A percentile compares a stretch with the other conserved stretches of the same genome.
These are phyloP conservation scores for Sebastolobus altivelis DNA, from an alignment of 2,797 vertebrate species.

Conservation along the genomic window DNA sequence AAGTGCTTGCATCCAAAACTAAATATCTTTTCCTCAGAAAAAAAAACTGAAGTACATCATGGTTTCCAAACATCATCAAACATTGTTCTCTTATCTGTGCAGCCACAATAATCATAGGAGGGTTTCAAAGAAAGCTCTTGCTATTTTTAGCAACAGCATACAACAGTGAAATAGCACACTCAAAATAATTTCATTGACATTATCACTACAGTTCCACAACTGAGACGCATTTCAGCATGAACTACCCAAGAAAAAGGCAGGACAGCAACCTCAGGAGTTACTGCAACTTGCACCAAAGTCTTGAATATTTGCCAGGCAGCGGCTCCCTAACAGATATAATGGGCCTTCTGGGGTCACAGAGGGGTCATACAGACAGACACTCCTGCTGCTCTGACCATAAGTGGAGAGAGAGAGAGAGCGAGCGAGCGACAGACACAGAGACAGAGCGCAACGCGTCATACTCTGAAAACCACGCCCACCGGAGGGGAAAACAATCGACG, in stretches of 20 bases:
- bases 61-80: constrained; percentile 25
- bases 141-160: constrained; percentile 28
- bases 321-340: constrained; percentile 14
- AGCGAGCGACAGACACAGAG: not conserved
- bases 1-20: constrained; percentile 26
- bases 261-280: not conserved
- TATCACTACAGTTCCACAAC: not conserved
- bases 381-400: constrained; percentile 41
- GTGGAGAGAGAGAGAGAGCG: constrained; percentile 27
- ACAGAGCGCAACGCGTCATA: not conserved
- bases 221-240: constrained; percentile 6
- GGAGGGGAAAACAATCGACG: not conserved
- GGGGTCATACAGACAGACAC: constrained; percentile 21
- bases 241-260: not conserved
- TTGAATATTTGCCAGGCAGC: constrained; percentile 2
- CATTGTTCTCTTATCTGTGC: not conserved
- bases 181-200: constrained; percentile 17
- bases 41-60: not conserved
- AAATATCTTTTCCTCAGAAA: not conserved
- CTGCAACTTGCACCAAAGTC: not conserved
- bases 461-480: not conserved
- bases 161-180: constrained; percentile 14
- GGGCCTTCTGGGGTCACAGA: not conserved
- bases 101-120: constrained; percentile 12
- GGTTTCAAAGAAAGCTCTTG: constrained; percentile 22